phyloP scores from a whole-genome alignment of 2,113 vertebrate species.

The Physeter macrocephalus region DNA sequence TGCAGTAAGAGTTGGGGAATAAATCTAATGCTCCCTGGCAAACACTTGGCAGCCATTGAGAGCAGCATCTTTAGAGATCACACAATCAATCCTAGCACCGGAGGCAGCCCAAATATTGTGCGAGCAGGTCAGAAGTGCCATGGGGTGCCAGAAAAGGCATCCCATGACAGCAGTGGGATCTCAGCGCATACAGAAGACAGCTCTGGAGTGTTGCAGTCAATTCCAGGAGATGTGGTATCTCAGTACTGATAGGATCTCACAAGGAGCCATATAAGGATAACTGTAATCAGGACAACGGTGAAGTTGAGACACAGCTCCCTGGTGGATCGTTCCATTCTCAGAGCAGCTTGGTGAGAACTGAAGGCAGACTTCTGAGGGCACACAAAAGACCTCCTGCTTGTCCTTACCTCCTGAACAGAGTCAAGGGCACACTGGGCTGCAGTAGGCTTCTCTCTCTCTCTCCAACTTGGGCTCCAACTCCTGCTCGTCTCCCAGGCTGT shows the following conservation, averaged over 20 bases:
- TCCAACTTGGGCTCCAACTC: not conserved
- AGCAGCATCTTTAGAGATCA: slow-evolving; percentile 42
- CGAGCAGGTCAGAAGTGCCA: not conserved
- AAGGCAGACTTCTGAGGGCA: not conserved
- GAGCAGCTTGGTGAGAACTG: not conserved
- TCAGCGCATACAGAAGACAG: slow-evolving; percentile 16
- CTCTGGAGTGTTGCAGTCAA: slow-evolving; percentile 16
- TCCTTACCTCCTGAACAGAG: slow-evolving; percentile 62
- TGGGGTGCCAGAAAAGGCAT: not conserved
- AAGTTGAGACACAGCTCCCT: slow-evolving; percentile 97
- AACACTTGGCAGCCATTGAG: not conserved
- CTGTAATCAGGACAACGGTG: slow-evolving; percentile 93
- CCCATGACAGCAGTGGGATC: slow-evolving; percentile 1
- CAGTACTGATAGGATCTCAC: slow-evolving; percentile 92
- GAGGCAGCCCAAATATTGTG: not conserved
- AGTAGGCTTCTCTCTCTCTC: slow-evolving; percentile 40
- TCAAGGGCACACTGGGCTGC: slow-evolving; percentile 56
- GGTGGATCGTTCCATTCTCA: slow-evolving; percentile 86
- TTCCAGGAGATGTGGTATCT: slow-evolving; percentile 60
- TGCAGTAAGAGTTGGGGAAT: not conserved
- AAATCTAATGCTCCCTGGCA: not conserved
- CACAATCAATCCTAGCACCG: not conserved
- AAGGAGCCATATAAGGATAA: slow-evolving; percentile 97
- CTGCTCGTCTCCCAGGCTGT: slow-evolving; percentile 64
- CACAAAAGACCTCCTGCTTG: slow-evolving; percentile 26